phyloP scores from a whole-genome alignment of 2,113 vertebrate genomes.

The Nothoprocta perdicaria region DNA sequence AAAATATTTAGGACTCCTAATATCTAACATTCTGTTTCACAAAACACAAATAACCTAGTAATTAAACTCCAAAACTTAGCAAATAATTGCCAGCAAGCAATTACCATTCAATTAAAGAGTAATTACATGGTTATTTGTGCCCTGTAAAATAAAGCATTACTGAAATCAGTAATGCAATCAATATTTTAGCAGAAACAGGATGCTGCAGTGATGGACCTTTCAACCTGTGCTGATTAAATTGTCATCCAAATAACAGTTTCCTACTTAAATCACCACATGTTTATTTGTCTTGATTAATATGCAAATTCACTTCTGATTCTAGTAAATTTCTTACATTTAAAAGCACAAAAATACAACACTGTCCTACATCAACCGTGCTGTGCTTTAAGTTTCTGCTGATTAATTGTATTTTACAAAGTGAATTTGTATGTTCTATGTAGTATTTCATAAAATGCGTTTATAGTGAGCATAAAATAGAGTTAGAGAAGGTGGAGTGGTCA shows the following conservation, averaged over 20 bases:
- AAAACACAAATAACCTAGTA: constrained; percentile 73
- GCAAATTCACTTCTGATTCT: constrained; percentile 73
- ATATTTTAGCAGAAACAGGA: constrained; percentile 79
- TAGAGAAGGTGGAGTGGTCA: background rate
- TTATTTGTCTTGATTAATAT: constrained; percentile 82
- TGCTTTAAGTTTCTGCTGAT: constrained; percentile 18
- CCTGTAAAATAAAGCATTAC: constrained; percentile 78
- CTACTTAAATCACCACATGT: constrained; percentile 73
- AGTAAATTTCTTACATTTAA: constrained; percentile 62
- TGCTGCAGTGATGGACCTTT: constrained; percentile 75
- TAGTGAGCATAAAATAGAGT: background rate
- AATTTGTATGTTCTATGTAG: constrained; percentile 23
- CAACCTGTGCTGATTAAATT: constrained; percentile 79
- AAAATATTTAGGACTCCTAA: constrained; percentile 41
- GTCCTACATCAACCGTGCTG: constrained; percentile 39
- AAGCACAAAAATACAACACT: constrained; percentile 35
- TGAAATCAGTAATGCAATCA: constrained; percentile 78
- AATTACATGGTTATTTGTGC: constrained; percentile 81
- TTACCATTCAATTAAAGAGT: constrained; percentile 83
- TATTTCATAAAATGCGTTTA: background rate
- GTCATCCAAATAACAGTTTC: constrained; percentile 74
- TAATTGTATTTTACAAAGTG: constrained; percentile 27
- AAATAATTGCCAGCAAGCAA: constrained; percentile 81
- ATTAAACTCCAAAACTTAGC: constrained; percentile 75
- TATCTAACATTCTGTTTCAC: constrained; percentile 71